A percentile compares a stretch with the other conserved stretches of the same genome.
Evolutionary conservation across 2,888 invertebrate species (phyloP).

Genomic region (Macaria notata): DNA sequence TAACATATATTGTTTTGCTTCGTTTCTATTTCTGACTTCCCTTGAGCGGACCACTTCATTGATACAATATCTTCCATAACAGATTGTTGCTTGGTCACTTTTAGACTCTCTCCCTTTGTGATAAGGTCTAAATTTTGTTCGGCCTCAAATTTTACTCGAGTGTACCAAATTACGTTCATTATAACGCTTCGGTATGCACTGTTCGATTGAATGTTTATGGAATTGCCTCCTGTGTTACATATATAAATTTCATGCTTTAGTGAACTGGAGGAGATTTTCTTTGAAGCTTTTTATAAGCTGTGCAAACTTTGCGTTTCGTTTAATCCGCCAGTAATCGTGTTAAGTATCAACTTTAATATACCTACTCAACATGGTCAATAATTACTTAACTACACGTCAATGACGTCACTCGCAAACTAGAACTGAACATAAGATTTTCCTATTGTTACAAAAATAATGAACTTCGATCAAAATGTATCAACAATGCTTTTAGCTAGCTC

Average conservation of each 20-base stretch:
- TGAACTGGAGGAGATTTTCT: conserved; percentile 9
- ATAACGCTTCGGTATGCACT: conserved; percentile 51
- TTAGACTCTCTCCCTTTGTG: conserved; percentile 26
- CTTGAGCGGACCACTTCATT: conserved; percentile 58
- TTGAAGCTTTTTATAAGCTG: not conserved
- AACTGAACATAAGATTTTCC: no score
- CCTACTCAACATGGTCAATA: no score
- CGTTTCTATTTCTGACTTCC: conserved; percentile 53
- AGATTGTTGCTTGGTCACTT: conserved; percentile 22
- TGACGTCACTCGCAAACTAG: no score
- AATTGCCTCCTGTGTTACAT: conserved; percentile 48
- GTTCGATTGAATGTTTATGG: conserved; percentile 44
- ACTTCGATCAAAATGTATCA: no score
- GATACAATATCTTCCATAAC: conserved; percentile 44
- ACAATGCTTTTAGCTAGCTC: no score
- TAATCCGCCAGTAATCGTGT: no score
- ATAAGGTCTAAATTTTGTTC: conserved; percentile 21
- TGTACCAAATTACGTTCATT: conserved; percentile 43
- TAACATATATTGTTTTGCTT: conserved; percentile 45
- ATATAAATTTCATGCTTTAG: conserved; percentile 32
- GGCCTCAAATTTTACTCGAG: conserved; percentile 11
- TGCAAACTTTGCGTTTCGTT: no score
- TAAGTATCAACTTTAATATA: no score
- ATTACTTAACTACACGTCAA: no score
- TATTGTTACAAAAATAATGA: no score